Conservation (phyloP, 1,140 invertebrate genomes). For the Eupristina koningsbergeri region DNA sequence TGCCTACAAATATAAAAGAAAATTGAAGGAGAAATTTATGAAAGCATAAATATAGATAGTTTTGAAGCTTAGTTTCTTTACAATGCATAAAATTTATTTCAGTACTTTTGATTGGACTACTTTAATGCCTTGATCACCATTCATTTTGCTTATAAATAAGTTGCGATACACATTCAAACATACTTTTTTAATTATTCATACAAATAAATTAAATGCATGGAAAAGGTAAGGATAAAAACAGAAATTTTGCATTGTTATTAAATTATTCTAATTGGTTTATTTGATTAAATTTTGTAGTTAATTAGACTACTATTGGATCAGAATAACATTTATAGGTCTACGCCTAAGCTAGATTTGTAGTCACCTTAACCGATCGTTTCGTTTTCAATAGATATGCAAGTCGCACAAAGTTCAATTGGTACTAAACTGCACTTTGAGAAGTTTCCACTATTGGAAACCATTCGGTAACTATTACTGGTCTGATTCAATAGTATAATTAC, state of each 20-base stretch:
- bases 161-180: too few relatives aligned
- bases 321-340: constrained; percentile 40
- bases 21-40: too few relatives aligned
- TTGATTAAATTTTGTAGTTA: constrained; percentile 42
- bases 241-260: background rate
- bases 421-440: constrained; percentile 62
- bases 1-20: too few relatives aligned
- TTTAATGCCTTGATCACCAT: too few relatives aligned
- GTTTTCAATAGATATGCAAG: constrained; percentile 62
- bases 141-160: too few relatives aligned
- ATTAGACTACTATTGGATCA: background rate
- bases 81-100: too few relatives aligned
- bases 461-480: constrained; percentile 64
- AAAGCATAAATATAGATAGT: too few relatives aligned
- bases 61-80: too few relatives aligned
- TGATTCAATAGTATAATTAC: constrained; percentile 65
- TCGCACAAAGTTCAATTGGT: constrained; percentile 64
- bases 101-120: too few relatives aligned
- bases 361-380: constrained; percentile 57
- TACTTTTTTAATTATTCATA: too few relatives aligned
- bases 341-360: constrained; percentile 49
- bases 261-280: constrained; percentile 18
- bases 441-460: constrained; percentile 64
- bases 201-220: too few relatives aligned
- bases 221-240: background rate